Evolutionary conservation across 2,888 invertebrate genomes (phyloP).

Genomic region (Nemurella pictetii): DNA sequence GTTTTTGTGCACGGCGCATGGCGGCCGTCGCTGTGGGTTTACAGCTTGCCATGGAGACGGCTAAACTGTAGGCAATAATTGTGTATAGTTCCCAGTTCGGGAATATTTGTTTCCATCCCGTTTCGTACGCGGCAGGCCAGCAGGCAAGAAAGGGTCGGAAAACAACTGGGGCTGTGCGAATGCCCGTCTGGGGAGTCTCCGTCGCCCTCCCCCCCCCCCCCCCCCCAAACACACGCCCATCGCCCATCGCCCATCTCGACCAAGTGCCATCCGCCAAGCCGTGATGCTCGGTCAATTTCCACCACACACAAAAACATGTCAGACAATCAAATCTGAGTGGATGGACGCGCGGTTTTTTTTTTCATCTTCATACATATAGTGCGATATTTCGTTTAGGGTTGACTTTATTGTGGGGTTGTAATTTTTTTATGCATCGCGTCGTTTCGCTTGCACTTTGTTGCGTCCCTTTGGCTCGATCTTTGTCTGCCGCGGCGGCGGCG

Average conservation of each 20-base stretch:
- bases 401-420: conserved; percentile 32
- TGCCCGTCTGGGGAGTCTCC: neutral
- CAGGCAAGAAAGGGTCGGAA: neutral
- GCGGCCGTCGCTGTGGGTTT: neutral
- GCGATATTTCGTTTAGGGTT: conserved; percentile 33
- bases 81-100: neutral
- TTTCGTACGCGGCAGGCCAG: neutral
- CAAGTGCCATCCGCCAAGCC: neutral
- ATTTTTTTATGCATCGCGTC: conserved; percentile 32
- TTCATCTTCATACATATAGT: conserved; percentile 24
- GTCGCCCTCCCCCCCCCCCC: no score
- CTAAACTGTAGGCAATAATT: neutral
- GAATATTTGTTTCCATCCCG: neutral
- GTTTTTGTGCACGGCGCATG: neutral
- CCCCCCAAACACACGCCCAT: no score
- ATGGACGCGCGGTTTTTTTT: conserved; percentile 27
- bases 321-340: conserved; percentile 35
- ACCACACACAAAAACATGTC: conserved; percentile 32
- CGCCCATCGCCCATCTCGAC: no score
- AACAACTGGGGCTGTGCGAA: neutral
- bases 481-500: no score
- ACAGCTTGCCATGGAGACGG: neutral
- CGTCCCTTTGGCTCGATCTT: conserved; percentile 14
- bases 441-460: conserved; percentile 32
- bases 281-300: conserved; percentile 23